Conservation (phyloP, 2,888 invertebrate genomes). For the Strigamia crassipes region DNA sequence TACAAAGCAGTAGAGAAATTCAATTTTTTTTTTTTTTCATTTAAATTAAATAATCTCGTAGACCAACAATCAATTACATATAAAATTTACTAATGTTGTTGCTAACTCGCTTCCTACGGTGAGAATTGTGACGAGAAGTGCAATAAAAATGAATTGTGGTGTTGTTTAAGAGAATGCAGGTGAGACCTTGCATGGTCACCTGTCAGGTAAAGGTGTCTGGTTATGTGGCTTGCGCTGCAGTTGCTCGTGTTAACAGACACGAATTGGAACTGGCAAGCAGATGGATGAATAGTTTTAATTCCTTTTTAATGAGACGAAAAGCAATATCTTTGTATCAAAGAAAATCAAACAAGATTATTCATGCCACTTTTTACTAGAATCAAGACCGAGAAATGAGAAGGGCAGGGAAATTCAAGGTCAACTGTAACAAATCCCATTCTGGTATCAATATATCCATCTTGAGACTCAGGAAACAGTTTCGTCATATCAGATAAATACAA, state of each 20-base stretch:
- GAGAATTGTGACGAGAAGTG: background rate
- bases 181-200: constrained; percentile 19
- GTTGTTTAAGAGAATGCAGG: background rate
- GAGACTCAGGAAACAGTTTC: constrained; percentile 6
- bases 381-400: background rate
- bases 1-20: too few species aligned
- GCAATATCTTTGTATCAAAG: background rate
- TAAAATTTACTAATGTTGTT: background rate
- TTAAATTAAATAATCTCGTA: too few species aligned
- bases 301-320: background rate
- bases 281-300: background rate
- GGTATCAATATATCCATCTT: background rate
- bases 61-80: too few species aligned
- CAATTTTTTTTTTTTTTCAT: too few species aligned
- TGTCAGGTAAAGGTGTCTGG: constrained; percentile 21
- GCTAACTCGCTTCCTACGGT: background rate
- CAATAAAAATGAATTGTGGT: background rate
- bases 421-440: background rate
- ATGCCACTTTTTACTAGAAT: background rate
- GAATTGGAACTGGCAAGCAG: constrained; percentile 2
- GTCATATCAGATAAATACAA: background rate
- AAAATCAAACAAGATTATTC: background rate
- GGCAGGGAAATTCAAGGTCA: background rate
- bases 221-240: background rate
- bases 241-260: background rate